A percentile compares a stretch with the other conserved stretches of the same genome.
Conservation (phyloP, 2,888 invertebrate genomes). For the Dasysyrphus albostriatus region DNA sequence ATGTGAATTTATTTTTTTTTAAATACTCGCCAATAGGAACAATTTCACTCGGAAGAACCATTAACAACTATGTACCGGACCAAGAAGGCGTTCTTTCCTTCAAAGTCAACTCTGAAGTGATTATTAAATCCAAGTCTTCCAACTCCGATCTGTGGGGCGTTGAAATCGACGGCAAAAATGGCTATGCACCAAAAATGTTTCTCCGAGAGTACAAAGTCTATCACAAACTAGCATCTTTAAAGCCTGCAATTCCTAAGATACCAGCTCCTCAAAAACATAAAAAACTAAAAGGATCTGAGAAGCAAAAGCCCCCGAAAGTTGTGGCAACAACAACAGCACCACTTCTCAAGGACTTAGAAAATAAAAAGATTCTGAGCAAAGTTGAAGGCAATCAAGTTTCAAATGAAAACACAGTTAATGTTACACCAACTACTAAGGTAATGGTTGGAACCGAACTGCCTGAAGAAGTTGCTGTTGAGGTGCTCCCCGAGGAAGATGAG, state of each 20-base stretch:
- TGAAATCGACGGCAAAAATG: slow-evolving; percentile 87
- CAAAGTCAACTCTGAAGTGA: slow-evolving; percentile 85
- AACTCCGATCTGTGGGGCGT: slow-evolving; percentile 87
- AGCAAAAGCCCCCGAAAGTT: background rate
- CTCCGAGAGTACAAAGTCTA: slow-evolving; percentile 87
- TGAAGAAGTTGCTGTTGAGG: background rate
- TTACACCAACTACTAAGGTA: slow-evolving; percentile 82
- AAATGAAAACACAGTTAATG: slow-evolving; percentile 36
- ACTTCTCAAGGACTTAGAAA: slow-evolving; percentile 77
- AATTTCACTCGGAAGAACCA: slow-evolving; percentile 86
- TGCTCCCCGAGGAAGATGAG: slow-evolving; percentile 1
- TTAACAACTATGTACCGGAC: slow-evolving; percentile 85
- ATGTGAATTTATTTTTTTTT: slow-evolving; percentile 4
- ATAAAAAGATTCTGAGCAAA: slow-evolving; percentile 68
- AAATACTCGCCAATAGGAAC: slow-evolving; percentile 76
- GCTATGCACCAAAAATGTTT: slow-evolving; percentile 87
- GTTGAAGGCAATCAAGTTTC: slow-evolving; percentile 39
- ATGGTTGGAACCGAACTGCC: slow-evolving; percentile 88
- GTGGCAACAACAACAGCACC: slow-evolving; percentile 51
- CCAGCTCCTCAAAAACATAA: slow-evolving; percentile 23
- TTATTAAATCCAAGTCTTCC: slow-evolving; percentile 89
- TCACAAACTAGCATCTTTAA: slow-evolving; percentile 80
- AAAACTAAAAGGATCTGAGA: slow-evolving; percentile 66
- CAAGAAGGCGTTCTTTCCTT: slow-evolving; percentile 87
- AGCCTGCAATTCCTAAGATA: slow-evolving; percentile 82